Evolutionary conservation across 2,113 vertebrate genomes (phyloP).

Genomic region (Dolichotis patagonum): DNA sequence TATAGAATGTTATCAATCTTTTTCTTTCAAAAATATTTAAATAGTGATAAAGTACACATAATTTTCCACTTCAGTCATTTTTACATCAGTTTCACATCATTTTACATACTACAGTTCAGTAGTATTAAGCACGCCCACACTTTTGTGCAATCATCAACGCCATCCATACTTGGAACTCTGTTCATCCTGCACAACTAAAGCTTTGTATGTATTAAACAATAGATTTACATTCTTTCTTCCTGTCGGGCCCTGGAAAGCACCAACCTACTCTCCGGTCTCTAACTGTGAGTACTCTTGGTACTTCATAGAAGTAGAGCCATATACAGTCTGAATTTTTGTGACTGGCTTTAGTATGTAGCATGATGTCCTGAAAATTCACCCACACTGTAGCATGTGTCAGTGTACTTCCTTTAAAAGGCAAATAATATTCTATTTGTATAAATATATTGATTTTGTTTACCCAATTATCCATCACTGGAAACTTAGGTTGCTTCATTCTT

Average conservation of each 20-base stretch:
- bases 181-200: not conserved
- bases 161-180: not conserved
- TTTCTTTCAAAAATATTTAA: constrained; percentile 17
- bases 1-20: not conserved
- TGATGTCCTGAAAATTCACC: not conserved
- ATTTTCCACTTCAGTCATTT: not conserved
- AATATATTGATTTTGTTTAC: not conserved
- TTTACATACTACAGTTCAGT: not conserved
- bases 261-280: not conserved
- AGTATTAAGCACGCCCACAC: not conserved
- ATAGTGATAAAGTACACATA: not conserved
- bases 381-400: not conserved
- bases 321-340: not conserved
- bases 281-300: not conserved
- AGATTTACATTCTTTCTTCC: accelerated
- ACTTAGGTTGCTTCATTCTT: not conserved
- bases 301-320: not conserved
- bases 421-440: not conserved
- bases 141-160: not conserved
- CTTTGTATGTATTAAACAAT: not conserved
- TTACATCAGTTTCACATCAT: no score
- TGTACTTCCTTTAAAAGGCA: not conserved
- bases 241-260: not conserved
- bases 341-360: not conserved
- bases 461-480: not conserved